phyloP scores from a whole-genome alignment of 2,888 invertebrate genomes.

The Andrena bicolor region DNA sequence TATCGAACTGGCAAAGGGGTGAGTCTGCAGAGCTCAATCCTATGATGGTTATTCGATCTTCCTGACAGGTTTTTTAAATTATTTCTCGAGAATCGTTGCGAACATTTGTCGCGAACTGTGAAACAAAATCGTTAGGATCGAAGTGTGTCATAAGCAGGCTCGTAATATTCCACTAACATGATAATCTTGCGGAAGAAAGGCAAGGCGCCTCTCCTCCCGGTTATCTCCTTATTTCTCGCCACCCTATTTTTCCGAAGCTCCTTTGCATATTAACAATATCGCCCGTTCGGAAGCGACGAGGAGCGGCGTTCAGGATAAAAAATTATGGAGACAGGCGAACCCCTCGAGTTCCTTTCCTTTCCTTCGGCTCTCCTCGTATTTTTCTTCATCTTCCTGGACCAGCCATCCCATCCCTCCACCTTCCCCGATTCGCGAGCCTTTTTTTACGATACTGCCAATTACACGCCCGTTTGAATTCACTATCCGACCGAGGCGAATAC shows the following conservation, averaged over 20 bases:
- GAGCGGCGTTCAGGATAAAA: slow-evolving; percentile 80
- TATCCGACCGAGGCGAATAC: slow-evolving; percentile 80
- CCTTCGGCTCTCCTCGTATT: slow-evolving; percentile 36
- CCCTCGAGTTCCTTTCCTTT: slow-evolving; percentile 69
- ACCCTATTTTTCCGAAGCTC: slow-evolving; percentile 84
- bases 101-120: neutral
- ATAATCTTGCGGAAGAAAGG: slow-evolving; percentile 75
- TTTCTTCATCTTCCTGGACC: slow-evolving; percentile 27
- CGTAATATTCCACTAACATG: slow-evolving; percentile 77
- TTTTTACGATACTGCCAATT: slow-evolving; percentile 85
- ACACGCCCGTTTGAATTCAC: slow-evolving; percentile 85
- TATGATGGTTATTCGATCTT: neutral
- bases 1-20: neutral
- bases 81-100: neutral
- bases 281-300: slow-evolving; percentile 78
- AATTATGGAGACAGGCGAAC: slow-evolving; percentile 80
- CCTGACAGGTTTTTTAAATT: neutral
- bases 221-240: slow-evolving; percentile 81
- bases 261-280: slow-evolving; percentile 85
- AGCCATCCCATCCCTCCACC: slow-evolving; percentile 56
- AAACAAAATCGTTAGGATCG: slow-evolving; percentile 47
- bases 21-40: neutral
- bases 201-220: slow-evolving; percentile 47
- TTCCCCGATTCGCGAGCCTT: slow-evolving; percentile 66
- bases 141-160: slow-evolving; percentile 62